Base-by-base conservation (phyloP, 2,888 invertebrate species). In the Drosophila meridiana region DNA sequence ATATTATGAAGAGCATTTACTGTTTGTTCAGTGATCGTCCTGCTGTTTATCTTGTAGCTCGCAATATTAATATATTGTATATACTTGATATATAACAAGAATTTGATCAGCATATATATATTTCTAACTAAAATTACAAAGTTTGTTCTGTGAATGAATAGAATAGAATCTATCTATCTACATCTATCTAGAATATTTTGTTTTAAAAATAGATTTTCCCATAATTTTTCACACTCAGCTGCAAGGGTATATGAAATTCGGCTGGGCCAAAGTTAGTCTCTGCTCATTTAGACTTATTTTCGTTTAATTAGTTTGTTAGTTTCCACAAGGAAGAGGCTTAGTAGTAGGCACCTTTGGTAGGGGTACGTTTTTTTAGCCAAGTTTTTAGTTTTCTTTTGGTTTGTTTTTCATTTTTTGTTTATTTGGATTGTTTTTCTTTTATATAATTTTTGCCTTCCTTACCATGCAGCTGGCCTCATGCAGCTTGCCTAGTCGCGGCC, bases 401-500 rank as follows among this genome's bases (percentile, higher is more conserved):
- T 2, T 26, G 4, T 7, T 7, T 53, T 36, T n/a, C 8, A 6
- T 47, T 14, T n/a, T 11, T n/a, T 13, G 9, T 20, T 28, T 38
- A 26, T 1, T 52, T 34, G 20, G 13, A 11, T 2, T 26, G 4
- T 7, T 7, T 53, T 36, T n/a, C 8, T 20, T 20, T 20, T 20
- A 20, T 20, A 20, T 20, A 0, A 6, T 47, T 14, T n/a, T 11
- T n/a, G 6, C 5, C 13, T 28, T 38, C 13, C 0, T 96, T 94
- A 99, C 99, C 97, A 97, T 97, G 94, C 99, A 99, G 71, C 98
- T 97, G 32, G 99, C 98, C 94, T 99, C 99, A 93, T 99, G 99
- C 42, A 98, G 95, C 94, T 99, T 99, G 82, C 99, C 98, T 77
- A 99, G 95, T 93, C 98, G 97, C 13, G 99, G 98, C 82, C 98